Base-by-base conservation (phyloP, 2,113 vertebrate species). In the Nothobranchius kuhntae region DNA sequence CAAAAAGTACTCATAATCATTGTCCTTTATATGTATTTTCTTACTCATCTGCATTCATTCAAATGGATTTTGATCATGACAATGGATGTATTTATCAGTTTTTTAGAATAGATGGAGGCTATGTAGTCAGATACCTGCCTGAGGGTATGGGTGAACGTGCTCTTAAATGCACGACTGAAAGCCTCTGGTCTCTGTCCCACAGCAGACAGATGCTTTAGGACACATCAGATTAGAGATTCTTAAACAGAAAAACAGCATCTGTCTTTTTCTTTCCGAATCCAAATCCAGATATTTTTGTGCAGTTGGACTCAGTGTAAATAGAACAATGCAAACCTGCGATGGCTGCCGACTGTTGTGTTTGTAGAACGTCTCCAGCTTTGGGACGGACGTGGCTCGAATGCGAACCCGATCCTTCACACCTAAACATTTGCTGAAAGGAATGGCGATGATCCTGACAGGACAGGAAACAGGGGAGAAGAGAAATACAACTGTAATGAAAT, bases 301-400 rank as follows among this genome's bases (percentile, higher is more conserved):
- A 54, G 17, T 47, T 48, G 12, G 12, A 56, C 3, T 48, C n/a
- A 9, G 3, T 21, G 21, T 13, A 6, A 30, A 35, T n/a, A 35
- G 4, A 65, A 46, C 15, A 48, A 44, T 59, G 89, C 92, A 77
- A 66, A 94, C 96, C 81, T 94, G 87, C 0, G 82, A 73, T 8
- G 94, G 94, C 24, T 89, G 88, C 50, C 84, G 93, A 50, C 76
- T 52, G 38, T 15, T 64, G 0, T 72, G 80, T 46, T 64, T 73
- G 52, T 96, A 97, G 86, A 95, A 95, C 0, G 64, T 62, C 88
- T 97, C 95, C 87, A 97, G 86, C 36, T 89, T 40, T 0, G 91
- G 91, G 47, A 91, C 78, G 2, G 90, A 85, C 4, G 89, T 52
- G 1, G 87, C 87, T 77, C 73, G 91, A 75, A 90, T 76, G 65